A percentile compares a stretch with the other conserved stretches of the same genome.
Evolutionary conservation across 2,113 vertebrate species (phyloP).

Genomic region (Chaenogobius annularis): DNA sequence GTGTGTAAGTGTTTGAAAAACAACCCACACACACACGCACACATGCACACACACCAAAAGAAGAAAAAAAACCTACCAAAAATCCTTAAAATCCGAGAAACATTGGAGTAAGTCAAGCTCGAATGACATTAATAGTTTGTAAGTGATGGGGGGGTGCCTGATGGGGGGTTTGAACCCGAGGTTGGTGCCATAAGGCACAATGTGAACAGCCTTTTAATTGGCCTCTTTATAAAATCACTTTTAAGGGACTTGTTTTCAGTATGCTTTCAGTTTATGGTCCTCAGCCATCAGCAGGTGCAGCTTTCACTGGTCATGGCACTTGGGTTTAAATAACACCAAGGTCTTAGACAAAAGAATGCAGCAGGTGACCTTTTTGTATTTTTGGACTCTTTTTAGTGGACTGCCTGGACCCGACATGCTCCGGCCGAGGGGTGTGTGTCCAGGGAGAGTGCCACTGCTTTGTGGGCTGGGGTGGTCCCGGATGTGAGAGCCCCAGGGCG

Average conservation of each 20-base stretch:
- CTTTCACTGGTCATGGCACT: conserved; percentile 30
- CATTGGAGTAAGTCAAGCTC: neutral
- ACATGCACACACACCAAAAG: too few species aligned
- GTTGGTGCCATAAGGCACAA: conserved; percentile 35
- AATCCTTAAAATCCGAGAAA: neutral
- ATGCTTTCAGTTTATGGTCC: conserved; percentile 5
- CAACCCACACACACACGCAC: too few species aligned
- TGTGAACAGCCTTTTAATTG: conserved; percentile 51
- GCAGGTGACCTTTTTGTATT: conserved; percentile 43
- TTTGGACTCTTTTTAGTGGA: conserved; percentile 82
- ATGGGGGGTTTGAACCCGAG: conserved; percentile 49
- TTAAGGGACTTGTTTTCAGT: conserved; percentile 23
- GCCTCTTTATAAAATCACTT: conserved; percentile 47
- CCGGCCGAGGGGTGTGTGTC: conserved; percentile 91
- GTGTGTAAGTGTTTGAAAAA: too few species aligned
- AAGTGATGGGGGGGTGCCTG: conserved; percentile 38
- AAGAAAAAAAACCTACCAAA: too few species aligned
- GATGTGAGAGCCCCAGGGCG: conserved; percentile 89
- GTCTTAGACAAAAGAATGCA: conserved; percentile 27
- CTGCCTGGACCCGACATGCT: conserved; percentile 96
- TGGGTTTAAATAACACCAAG: conserved; percentile 28
- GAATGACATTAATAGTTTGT: conserved; percentile 30
- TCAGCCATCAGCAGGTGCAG: conserved; percentile 1
- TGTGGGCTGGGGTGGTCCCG: conserved; percentile 92
- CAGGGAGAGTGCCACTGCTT: conserved; percentile 96